These are phyloP conservation scores for Sebastes iracundus DNA, from an alignment of 2,797 vertebrate genomes.

Conservation along the genomic window DNA sequence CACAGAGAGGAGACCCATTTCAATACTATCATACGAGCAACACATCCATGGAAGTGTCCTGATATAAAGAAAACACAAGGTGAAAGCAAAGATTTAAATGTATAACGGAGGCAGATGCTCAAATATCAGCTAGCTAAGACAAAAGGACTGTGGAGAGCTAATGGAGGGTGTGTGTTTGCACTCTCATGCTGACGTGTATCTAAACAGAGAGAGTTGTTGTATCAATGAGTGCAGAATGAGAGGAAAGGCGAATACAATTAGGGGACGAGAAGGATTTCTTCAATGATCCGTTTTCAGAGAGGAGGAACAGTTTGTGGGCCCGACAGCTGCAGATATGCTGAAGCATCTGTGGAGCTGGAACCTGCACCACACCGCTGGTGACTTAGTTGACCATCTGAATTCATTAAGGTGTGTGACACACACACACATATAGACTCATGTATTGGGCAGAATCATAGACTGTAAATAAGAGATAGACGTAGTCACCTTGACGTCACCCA, in stretches of 20 bases:
- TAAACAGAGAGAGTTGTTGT: not conserved
- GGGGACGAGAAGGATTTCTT: constrained; percentile 58
- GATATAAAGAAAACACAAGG: not conserved
- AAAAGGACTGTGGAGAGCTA: constrained; percentile 51
- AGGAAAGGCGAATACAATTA: constrained; percentile 55
- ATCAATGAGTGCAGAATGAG: not conserved
- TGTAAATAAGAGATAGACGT: too few relatives aligned
- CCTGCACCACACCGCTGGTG: constrained; percentile 59
- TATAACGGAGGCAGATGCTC: constrained; percentile 35
- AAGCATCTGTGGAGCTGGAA: constrained; percentile 48
- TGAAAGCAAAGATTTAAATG: constrained; percentile 16
- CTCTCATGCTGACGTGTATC: not conserved
- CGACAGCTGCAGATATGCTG: constrained; percentile 15
- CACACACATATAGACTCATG: not conserved
- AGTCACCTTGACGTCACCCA: too few relatives aligned
- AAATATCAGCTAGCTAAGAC: constrained; percentile 53
- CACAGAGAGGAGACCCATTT: constrained; percentile 50
- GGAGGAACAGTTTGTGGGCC: constrained; percentile 40
- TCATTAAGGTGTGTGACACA: constrained; percentile 30
- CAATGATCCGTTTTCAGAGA: constrained; percentile 54
- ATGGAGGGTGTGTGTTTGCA: constrained; percentile 25
- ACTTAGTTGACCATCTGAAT: constrained; percentile 67
- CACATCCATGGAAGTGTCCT: constrained; percentile 28
- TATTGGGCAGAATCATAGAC: not conserved
- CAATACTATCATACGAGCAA: constrained; percentile 51